phyloP scores from a whole-genome alignment of 2,113 vertebrate species.

The Gallinago media region DNA sequence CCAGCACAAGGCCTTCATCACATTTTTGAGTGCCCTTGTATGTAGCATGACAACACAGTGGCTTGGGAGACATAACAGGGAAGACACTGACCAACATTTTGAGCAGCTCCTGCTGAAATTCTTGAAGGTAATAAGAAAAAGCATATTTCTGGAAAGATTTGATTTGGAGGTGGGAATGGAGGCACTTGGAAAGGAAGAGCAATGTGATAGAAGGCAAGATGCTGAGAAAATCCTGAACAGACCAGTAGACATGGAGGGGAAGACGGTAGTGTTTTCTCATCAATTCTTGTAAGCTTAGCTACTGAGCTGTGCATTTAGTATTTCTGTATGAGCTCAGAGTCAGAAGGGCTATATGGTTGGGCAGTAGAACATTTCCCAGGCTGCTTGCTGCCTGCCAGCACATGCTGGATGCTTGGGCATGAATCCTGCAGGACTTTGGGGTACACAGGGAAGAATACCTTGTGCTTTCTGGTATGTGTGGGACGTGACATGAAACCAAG shows the following conservation, averaged over 20 bases:
- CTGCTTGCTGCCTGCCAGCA: neutral
- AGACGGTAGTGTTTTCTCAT: neutral
- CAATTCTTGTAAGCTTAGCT: neutral
- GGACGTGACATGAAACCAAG: neutral
- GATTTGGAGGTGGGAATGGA: neutral
- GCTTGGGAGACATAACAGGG: neutral
- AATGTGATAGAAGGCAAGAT: neutral
- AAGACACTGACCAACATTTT: neutral
- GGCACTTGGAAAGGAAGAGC: neutral
- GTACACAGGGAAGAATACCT: neutral
- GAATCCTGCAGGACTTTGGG: neutral
- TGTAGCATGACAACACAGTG: neutral
- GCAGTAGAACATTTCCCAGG: neutral
- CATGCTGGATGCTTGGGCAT: neutral
- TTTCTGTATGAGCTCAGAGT: neutral
- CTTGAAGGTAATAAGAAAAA: neutral
- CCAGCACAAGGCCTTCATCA: neutral
- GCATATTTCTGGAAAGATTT: neutral
- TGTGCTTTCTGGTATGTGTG: neutral
- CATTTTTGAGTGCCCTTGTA: neutral
- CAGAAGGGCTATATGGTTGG: neutral
- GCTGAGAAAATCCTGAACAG: neutral
- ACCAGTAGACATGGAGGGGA: neutral
- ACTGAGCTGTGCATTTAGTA: neutral
- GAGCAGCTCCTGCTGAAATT: neutral